phyloP scores from a whole-genome alignment of 1,140 invertebrate species.

The Orchesella cincta region DNA sequence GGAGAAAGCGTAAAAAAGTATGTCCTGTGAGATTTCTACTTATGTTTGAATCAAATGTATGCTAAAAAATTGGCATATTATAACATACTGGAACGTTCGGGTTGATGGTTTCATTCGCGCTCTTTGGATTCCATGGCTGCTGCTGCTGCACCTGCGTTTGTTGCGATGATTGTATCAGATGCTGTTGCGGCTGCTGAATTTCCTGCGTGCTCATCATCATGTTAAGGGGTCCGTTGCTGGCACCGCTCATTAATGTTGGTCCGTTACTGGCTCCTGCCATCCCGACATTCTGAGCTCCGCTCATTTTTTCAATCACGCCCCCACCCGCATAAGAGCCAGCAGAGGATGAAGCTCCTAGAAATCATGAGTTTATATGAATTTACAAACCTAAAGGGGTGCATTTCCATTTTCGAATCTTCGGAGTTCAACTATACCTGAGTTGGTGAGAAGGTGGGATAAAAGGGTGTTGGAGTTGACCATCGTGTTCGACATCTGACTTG shows the following conservation, averaged over 20 bases:
- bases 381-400: too few relatives aligned
- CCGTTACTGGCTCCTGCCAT: not conserved
- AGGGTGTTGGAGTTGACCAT: slow-evolving; percentile 58
- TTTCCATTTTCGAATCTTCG: too few relatives aligned
- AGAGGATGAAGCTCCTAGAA: not conserved
- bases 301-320: slow-evolving; percentile 50
- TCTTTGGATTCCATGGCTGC: slow-evolving; percentile 49
- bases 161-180: slow-evolving; percentile 30
- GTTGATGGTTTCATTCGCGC: slow-evolving; percentile 47
- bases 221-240: slow-evolving; percentile 5
- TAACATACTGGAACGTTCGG: slow-evolving; percentile 46
- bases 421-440: not conserved
- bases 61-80: slow-evolving; percentile 34
- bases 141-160: not conserved
- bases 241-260: not conserved
- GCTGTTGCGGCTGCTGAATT: slow-evolving; percentile 31
- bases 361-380: too few relatives aligned
- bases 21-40: too few relatives aligned
- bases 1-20: not conserved
- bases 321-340: not conserved
- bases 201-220: slow-evolving; percentile 21
- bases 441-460: slow-evolving; percentile 55
- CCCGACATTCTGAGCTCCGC: not conserved
- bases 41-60: not conserved
- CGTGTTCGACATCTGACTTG: not conserved